phyloP scores from a whole-genome alignment of 2,113 vertebrate species.

The Emydocephalus ijimae region DNA sequence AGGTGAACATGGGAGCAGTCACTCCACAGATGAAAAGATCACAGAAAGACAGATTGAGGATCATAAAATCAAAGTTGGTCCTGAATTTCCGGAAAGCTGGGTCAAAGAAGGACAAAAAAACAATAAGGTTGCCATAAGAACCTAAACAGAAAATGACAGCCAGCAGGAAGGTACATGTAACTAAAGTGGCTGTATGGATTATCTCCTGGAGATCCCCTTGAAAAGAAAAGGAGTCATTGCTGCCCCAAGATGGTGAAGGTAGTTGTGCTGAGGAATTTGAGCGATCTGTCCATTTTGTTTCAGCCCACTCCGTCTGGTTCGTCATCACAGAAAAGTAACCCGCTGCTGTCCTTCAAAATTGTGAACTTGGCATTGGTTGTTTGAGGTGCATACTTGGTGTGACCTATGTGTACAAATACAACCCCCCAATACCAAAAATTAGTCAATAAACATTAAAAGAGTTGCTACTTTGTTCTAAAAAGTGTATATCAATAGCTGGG shows the following conservation, averaged over 20 bases:
- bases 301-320: slow-evolving; percentile 75
- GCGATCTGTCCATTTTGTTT: slow-evolving; percentile 24
- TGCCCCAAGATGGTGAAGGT: slow-evolving; percentile 41
- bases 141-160: slow-evolving; percentile 88
- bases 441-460: slow-evolving; percentile 15
- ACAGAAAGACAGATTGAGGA: slow-evolving; percentile 94
- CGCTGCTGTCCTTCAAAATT: slow-evolving; percentile 28
- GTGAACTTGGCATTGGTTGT: slow-evolving; percentile 37
- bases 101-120: slow-evolving; percentile 94
- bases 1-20: slow-evolving; percentile 89
- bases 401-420: slow-evolving; percentile 39
- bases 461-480: not conserved
- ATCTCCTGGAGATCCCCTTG: slow-evolving; percentile 68
- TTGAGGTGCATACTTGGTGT: slow-evolving; percentile 24
- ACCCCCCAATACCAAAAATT: slow-evolving; percentile 24
- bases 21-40: slow-evolving; percentile 94
- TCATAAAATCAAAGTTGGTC: slow-evolving; percentile 97
- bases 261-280: not conserved
- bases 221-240: slow-evolving; percentile 51
- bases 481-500: not conserved
- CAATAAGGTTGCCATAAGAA: slow-evolving; percentile 92
- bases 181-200: slow-evolving; percentile 83
- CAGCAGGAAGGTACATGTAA: slow-evolving; percentile 84
- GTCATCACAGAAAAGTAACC: slow-evolving; percentile 65
- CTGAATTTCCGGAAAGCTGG: slow-evolving; percentile 92